Conservation (phyloP, 2,113 vertebrate species). For the Meleagris gallopavo region DNA sequence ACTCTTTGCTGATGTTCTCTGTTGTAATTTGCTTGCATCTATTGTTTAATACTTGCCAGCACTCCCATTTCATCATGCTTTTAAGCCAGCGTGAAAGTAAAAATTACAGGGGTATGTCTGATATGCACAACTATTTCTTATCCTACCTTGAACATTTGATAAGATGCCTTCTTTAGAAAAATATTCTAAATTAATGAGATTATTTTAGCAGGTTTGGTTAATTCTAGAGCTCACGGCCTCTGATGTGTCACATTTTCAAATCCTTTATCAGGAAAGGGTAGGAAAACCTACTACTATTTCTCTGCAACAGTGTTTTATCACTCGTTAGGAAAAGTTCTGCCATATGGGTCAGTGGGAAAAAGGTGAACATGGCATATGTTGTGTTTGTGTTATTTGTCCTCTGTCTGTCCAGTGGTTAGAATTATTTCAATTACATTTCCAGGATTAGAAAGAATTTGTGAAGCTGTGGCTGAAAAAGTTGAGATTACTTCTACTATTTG, state of each 20-base stretch:
- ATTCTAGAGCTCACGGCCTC: not conserved
- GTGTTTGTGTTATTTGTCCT: not conserved
- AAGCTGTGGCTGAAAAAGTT: not conserved
- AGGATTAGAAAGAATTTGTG: not conserved
- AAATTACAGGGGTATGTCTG: not conserved
- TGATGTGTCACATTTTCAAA: not conserved
- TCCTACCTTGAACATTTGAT: not conserved
- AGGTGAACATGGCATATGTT: not conserved
- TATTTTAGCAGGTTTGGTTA: not conserved
- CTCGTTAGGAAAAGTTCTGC: not conserved
- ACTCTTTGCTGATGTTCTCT: constrained; percentile 11
- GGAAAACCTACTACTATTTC: not conserved
- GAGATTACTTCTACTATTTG: not conserved
- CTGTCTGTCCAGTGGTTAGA: not conserved
- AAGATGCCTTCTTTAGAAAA: constrained; percentile 9
- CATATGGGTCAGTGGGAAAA: not conserved
- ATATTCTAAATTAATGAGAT: not conserved
- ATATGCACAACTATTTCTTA: not conserved
- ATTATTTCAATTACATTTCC: not conserved
- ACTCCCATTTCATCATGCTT: not conserved
- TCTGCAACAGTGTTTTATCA: not conserved
- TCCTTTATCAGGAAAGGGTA: not conserved
- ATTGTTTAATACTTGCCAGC: constrained; percentile 20
- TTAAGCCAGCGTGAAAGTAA: not conserved
- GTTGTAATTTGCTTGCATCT: constrained; percentile 36